Conservation (phyloP, 2,113 vertebrate genomes). For the Petrocephalus zakoni region DNA sequence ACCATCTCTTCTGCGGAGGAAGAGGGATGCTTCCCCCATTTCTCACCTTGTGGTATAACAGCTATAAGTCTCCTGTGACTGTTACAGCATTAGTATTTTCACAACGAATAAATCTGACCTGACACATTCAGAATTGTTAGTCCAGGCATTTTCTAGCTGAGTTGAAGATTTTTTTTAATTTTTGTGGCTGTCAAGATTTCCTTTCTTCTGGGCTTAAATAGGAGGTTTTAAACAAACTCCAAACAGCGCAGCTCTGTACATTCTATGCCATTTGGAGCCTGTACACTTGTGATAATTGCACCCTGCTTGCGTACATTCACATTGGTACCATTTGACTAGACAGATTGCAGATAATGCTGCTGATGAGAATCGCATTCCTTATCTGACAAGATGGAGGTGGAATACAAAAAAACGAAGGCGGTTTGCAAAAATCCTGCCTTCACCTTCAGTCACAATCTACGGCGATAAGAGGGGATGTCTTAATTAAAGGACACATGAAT, state of each 20-base stretch:
- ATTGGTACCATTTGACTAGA: not conserved
- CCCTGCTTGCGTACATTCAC: not conserved
- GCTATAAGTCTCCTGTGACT: not conserved
- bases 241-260: not conserved
- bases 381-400: not conserved
- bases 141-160: not conserved
- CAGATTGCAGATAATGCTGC: not conserved
- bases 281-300: not conserved
- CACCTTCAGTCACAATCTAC: not conserved
- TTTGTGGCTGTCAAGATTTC: not conserved
- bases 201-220: not conserved
- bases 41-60: not conserved
- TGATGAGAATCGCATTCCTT: not conserved
- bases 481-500: not conserved
- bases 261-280: not conserved
- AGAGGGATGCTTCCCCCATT: not conserved
- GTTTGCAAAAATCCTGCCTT: not conserved
- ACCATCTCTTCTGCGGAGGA: not conserved
- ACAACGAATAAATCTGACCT: not conserved
- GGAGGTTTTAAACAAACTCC: not conserved
- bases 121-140: not conserved
- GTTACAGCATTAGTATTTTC: not conserved
- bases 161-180: not conserved
- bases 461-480: not conserved
- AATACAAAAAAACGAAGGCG: not conserved